Percentiles rank a stretch among this genome's conserved stretches.
These are phyloP conservation scores for Copsychus sechellarum DNA, from an alignment of 2,113 vertebrate genomes.

Conservation along the genomic window DNA sequence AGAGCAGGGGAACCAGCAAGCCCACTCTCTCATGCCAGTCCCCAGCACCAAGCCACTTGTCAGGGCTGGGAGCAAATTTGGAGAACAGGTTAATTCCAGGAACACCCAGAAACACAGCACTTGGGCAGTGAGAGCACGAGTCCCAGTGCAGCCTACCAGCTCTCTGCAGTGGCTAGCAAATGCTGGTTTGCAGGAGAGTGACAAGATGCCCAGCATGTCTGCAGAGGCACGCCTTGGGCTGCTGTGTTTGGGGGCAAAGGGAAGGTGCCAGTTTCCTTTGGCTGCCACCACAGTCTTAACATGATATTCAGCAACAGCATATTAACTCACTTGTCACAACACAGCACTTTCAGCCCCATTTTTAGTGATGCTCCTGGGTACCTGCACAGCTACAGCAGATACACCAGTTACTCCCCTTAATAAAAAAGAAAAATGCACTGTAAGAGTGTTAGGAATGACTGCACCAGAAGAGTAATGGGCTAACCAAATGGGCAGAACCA, in stretches of 20 bases:
- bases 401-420: not conserved
- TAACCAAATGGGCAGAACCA: not conserved
- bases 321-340: not conserved
- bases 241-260: not conserved
- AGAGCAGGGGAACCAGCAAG: not conserved
- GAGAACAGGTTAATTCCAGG: not conserved
- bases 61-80: not conserved
- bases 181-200: not conserved
- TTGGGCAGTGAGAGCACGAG: accelerated
- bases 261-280: not conserved
- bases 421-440: not conserved
- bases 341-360: not conserved
- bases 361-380: not conserved
- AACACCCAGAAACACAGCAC: accelerated
- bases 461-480: not conserved
- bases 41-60: accelerated
- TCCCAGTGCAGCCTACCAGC: not conserved
- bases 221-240: accelerated
- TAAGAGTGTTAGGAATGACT: not conserved
- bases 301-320: accelerated
- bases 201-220: not conserved
- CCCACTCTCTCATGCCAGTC: accelerated
- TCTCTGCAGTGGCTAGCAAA: not conserved
- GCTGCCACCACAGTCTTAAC: not conserved
- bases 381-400: not conserved